Evolutionary conservation across 2,888 invertebrate species (phyloP).

Genomic region (Cenopis cana): DNA sequence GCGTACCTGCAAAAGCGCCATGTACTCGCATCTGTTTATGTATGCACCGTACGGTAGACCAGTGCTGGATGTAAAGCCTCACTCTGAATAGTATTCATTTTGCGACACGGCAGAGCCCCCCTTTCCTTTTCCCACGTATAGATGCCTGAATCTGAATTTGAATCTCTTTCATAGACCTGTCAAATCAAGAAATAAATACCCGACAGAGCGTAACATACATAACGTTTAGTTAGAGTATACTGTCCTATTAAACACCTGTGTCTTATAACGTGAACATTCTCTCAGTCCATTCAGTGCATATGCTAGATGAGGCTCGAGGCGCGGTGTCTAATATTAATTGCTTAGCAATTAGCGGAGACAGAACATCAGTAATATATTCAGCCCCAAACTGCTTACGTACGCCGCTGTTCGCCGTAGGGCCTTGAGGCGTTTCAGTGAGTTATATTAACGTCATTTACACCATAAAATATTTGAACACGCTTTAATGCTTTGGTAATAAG

Average conservation of each 20-base stretch:
- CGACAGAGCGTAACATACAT: neutral
- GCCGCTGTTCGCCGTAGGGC: neutral
- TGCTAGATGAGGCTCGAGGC: neutral
- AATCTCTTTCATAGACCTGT: too few species aligned
- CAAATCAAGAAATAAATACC: neutral
- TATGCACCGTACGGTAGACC: too few species aligned
- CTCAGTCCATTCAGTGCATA: neutral
- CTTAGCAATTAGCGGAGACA: neutral
- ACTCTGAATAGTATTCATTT: too few species aligned
- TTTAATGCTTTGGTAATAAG: too few species aligned
- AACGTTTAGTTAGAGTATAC: neutral
- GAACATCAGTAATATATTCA: constrained; percentile 15
- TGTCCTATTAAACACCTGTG: neutral
- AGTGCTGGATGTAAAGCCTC: too few species aligned
- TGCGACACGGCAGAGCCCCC: too few species aligned
- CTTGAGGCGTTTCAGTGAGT: neutral
- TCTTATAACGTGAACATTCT: neutral
- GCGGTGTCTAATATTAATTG: neutral
- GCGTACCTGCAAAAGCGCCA: too few species aligned
- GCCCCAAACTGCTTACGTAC: neutral
- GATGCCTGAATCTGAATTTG: too few species aligned
- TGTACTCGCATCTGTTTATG: too few species aligned
- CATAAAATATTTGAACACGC: too few species aligned
- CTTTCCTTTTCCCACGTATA: too few species aligned
- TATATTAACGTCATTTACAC: too few species aligned